A percentile compares a stretch with the other conserved stretches of the same genome.
Evolutionary conservation across 2,888 invertebrate species (phyloP).

Genomic region (Biston stratarius): DNA sequence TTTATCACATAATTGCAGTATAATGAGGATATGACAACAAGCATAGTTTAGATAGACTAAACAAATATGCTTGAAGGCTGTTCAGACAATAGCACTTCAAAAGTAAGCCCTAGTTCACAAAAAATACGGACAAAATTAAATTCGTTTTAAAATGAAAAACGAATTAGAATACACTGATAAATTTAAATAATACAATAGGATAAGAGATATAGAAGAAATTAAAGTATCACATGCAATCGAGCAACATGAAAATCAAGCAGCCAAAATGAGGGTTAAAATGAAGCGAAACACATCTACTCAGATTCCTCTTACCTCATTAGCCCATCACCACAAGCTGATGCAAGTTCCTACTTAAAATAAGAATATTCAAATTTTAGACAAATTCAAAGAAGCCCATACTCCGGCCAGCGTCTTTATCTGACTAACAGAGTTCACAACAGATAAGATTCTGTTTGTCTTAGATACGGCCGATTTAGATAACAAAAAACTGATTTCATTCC

Average conservation of each 20-base stretch:
- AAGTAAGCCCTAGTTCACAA: constrained; percentile 25
- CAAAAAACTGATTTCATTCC: constrained; percentile 52
- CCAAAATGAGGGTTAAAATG: constrained; percentile 69
- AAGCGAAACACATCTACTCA: constrained; percentile 60
- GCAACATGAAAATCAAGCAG: constrained; percentile 53
- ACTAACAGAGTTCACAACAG: constrained; percentile 53
- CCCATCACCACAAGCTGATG: constrained; percentile 79
- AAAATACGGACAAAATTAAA: constrained; percentile 25
- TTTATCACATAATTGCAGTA: constrained; percentile 37
- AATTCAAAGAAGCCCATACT: constrained; percentile 51
- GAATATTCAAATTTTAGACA: constrained; percentile 45
- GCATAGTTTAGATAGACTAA: constrained; percentile 10
- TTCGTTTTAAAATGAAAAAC: constrained; percentile 29
- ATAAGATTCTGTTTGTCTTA: constrained; percentile 63
- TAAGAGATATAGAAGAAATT: constrained; percentile 27
- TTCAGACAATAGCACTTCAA: constrained; percentile 33
- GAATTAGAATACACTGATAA: constrained; percentile 19
- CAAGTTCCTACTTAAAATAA: constrained; percentile 59
- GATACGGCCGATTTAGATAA: constrained; percentile 61
- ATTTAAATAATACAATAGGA: constrained; percentile 29
- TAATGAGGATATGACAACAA: constrained; percentile 22
- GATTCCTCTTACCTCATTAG: constrained; percentile 73
- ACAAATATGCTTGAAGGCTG: constrained; percentile 22
- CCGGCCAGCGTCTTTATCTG: constrained; percentile 50
- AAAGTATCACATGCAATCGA: constrained; percentile 37